Base-by-base conservation (phyloP, 2,113 vertebrate genomes). In the Varanus komodoensis region DNA sequence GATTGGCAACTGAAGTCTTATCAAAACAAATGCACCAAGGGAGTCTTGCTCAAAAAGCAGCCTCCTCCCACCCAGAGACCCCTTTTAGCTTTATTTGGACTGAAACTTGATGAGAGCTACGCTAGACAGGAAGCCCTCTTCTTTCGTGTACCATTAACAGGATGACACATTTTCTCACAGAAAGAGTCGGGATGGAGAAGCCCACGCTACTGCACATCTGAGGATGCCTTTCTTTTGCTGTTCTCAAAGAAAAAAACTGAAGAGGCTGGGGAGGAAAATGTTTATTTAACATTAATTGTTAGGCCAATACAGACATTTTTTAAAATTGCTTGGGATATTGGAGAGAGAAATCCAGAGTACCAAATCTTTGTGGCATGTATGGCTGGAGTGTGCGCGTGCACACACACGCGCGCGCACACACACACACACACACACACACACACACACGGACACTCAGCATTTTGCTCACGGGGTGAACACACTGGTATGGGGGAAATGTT, bases 1-100 rank as follows among this genome's bases (percentile, higher is more conserved):
- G 97, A 98, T 95, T 97, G 97, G 96, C 97, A 97, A 96, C 95
- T 83, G 17, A 88, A 94, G 92, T 83, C 93, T 92, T 95, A 95
- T 87, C 91, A 97, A 97, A 97, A 97, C 96, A 97, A 96, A 96
- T 96, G 95, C 91, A 92, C 84, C 88, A 92, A 92, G 87, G 78
- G 79, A 93, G 91, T 94, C 95, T 96, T 93, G 89, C 93, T 94
- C 96, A 94, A 93, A 95, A 94, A 89, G 81, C 82, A 17, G 12
- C 14, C 71, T 52, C 91, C 73, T 95, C 85, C 88, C 89, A 83
- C 93, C 91, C 93, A 93, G 86, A 91, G 95, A 94, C 90, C 79
- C 67, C 92, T 96, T 92, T 93, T 90, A 96, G 95, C 94, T 96
- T 97, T 96, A 96, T 97, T 96, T 97, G 96, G 92, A 96, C 92